These are phyloP conservation scores for Thalassarche chlororhynchos DNA, from an alignment of 2,113 vertebrate genomes.

Conservation along the genomic window DNA sequence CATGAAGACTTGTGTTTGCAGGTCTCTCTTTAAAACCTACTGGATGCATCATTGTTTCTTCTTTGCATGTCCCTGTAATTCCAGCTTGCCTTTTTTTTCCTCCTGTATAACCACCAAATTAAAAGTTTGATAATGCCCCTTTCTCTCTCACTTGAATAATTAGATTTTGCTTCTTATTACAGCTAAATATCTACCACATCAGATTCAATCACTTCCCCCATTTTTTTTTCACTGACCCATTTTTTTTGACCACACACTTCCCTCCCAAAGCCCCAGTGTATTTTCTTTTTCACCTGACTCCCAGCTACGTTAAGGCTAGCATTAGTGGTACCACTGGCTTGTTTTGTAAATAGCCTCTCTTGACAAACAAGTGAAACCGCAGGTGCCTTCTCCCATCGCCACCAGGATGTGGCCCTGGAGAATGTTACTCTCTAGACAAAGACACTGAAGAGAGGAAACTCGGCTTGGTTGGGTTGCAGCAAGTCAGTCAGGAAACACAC, in stretches of 20 bases:
- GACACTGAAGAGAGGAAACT: constrained; percentile 90
- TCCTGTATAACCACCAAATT: not conserved
- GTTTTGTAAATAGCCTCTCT: constrained; percentile 54
- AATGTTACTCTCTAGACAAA: constrained; percentile 80
- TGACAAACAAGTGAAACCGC: constrained; percentile 34
- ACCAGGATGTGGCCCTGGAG: not conserved
- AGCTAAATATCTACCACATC: not conserved
- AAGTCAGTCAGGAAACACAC: constrained; percentile 90
- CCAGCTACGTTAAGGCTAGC: constrained; percentile 69
- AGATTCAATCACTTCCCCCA: not conserved
- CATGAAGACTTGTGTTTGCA: not conserved
- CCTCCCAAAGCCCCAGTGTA: constrained; percentile 29
- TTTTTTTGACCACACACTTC: not conserved
- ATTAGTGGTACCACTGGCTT: constrained; percentile 58
- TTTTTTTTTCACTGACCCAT: not conserved
- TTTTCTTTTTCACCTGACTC: not conserved
- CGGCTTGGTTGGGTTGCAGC: constrained; percentile 86
- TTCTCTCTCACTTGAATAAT: not conserved
- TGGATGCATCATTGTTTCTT: not conserved
- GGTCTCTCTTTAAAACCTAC: not conserved
- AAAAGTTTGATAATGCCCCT: not conserved
- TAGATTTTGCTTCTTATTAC: not conserved
- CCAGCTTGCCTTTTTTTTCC: not conserved
- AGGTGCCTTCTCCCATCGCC: not conserved
- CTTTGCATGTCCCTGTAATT: not conserved